Percentiles rank a stretch among this genome's conserved stretches.
phyloP scores from a whole-genome alignment of 2,113 vertebrate species.

The Cynopterus brachyotis region DNA sequence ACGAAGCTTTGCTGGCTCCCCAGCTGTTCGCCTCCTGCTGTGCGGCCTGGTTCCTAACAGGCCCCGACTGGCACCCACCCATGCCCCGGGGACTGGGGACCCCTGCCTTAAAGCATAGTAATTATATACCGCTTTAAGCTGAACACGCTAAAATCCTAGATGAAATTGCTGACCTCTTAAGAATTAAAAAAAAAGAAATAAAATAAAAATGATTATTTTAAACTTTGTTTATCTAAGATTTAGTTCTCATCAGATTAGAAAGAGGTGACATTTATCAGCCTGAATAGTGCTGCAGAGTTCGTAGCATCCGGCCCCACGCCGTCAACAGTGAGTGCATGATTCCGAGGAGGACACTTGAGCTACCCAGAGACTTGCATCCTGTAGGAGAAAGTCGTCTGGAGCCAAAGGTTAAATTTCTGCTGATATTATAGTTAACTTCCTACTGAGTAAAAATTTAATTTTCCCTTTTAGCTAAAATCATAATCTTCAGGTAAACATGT shows the following conservation, averaged over 20 bases:
- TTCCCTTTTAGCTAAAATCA: neutral
- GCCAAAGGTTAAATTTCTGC: no score
- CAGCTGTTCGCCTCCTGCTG: no score
- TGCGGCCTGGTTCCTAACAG: no score
- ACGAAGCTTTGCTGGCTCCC: no score
- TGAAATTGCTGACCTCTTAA: neutral
- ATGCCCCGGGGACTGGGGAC: no score
- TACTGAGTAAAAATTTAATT: neutral
- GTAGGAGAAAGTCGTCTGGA: no score
- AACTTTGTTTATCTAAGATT: neutral
- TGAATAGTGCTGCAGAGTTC: neutral
- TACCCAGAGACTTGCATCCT: no score
- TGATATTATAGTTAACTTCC: neutral
- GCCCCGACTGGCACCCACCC: no score
- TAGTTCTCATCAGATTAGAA: neutral
- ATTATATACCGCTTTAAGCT: neutral
- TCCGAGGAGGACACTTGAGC: neutral
- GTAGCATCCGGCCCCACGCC: neutral
- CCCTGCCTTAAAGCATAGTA: neutral
- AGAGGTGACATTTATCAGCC: no score
- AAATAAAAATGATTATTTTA: neutral
- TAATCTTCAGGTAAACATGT: neutral
- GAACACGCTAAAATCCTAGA: neutral
- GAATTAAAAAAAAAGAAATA: neutral
- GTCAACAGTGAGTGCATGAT: accelerated